Base-by-base conservation (phyloP, 1,140 invertebrate species). In the Drosophila triauraria region DNA sequence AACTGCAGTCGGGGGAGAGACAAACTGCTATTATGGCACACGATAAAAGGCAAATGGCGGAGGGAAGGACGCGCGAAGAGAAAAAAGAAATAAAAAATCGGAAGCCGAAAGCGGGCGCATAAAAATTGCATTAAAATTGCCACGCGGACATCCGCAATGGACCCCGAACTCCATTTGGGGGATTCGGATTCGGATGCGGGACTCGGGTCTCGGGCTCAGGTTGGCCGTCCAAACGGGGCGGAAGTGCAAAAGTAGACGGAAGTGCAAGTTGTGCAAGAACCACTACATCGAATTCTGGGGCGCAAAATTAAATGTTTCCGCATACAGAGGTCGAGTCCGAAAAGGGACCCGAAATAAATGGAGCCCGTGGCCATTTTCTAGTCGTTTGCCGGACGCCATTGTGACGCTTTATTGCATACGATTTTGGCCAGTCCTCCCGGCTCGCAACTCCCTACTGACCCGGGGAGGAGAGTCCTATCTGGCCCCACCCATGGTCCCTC, bases 61-160 rank as follows among this genome's bases (percentile, higher is more conserved):
- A 51, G 63, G 40, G 42, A 47, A 57, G 44, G 32, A 46, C 51
- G 7, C 51, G 12, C 17, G 43, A 38, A 57, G n/a, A 54, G 58
- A 44, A 32, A 25, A 32, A 63, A 70, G 44, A 82, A 80, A 80
- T 63, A 72, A 76, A 78, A 80, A 79, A 87, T 80, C 67, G 80
- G 81, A 84, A 88, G 77, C 78, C 51, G 60, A 88, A 71, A 87
- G 71, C 84, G 83, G 75, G 84, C 77, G 83, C 84, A 88, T 88
- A 88, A 88, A 88, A 88, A 90, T 84, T 84, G 85, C 85, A 88
- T 88, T 88, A 88, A 88, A 88, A 90, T 79, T 79, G 85, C 81
- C 60, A 72, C 71, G 74, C 85, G 85, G 85, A 88, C 82, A 84
- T 88, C 85, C 85, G 85, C 64, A 80, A 84, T 78, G 78, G 81